Percentiles rank a stretch among this genome's conserved stretches.
These are phyloP conservation scores for Drosophila kurseongensis DNA, from an alignment of 1,140 invertebrate genomes.

Conservation along the genomic window DNA sequence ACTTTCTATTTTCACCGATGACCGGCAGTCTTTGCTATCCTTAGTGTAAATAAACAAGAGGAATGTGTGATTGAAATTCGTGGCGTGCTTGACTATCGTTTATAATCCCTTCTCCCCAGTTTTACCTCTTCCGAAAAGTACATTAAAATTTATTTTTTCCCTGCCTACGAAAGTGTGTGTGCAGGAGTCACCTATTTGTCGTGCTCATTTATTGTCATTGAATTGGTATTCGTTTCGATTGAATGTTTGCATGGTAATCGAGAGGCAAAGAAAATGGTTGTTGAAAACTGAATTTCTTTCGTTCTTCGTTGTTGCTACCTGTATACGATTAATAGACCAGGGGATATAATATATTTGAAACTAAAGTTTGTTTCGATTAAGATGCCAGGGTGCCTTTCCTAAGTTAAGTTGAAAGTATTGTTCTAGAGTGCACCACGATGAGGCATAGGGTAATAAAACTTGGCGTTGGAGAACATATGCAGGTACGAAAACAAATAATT, in stretches of 20 bases:
- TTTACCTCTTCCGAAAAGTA: slow-evolving; percentile 21
- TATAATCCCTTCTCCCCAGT: slow-evolving; percentile 50
- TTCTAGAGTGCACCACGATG: slow-evolving; percentile 35
- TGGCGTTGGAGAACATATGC: slow-evolving; percentile 32
- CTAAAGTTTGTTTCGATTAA: slow-evolving; percentile 76
- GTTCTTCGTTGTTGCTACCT: slow-evolving; percentile 22
- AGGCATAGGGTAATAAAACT: slow-evolving; percentile 47
- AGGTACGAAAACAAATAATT: slow-evolving; percentile 5
- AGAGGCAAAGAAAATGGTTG: slow-evolving; percentile 55
- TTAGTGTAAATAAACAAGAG: slow-evolving; percentile 78
- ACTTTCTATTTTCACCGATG: slow-evolving; percentile 7
- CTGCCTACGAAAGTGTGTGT: slow-evolving; percentile 11
- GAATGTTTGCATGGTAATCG: slow-evolving; percentile 82
- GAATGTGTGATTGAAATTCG: slow-evolving; percentile 67
- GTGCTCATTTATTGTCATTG: slow-evolving; percentile 83
- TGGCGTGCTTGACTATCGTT: slow-evolving; percentile 69
- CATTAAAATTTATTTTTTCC: slow-evolving; percentile 69
- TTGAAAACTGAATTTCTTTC: slow-evolving; percentile 59
- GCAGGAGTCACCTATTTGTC: slow-evolving; percentile 62
- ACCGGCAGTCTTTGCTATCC: slow-evolving; percentile 33
- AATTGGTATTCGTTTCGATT: slow-evolving; percentile 82
- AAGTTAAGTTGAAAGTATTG: slow-evolving; percentile 31
- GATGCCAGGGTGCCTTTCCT: slow-evolving; percentile 11
- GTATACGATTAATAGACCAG: slow-evolving; percentile 67
- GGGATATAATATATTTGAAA: slow-evolving; percentile 68